phyloP scores from a whole-genome alignment of 2,797 vertebrate species.

The Microtus californicus region DNA sequence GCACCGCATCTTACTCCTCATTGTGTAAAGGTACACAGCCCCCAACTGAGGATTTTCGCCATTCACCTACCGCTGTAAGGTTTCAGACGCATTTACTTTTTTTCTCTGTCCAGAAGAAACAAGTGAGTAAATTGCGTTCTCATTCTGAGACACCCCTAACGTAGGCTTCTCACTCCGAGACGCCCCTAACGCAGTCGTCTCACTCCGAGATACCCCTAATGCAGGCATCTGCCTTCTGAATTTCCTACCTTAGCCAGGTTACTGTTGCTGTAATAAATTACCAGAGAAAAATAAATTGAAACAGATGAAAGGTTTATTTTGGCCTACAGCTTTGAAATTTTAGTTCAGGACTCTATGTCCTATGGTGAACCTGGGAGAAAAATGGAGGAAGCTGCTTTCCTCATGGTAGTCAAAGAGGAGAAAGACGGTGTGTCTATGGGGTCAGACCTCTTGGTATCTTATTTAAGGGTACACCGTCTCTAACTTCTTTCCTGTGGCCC shows the following conservation, averaged over 20 bases:
- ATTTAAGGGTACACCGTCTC: neutral
- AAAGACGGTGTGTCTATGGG: neutral
- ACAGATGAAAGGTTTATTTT: neutral
- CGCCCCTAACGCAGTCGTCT: neutral
- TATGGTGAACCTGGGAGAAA: neutral
- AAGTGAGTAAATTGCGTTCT: neutral
- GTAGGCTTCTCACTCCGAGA: no score
- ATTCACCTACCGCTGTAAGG: neutral
- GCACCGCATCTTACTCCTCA: conserved; percentile 8
- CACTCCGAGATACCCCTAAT: neutral
- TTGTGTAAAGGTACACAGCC: conserved; percentile 46
- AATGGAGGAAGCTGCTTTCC: neutral
- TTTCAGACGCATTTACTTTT: neutral
- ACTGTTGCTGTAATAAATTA: neutral
- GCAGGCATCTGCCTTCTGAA: neutral
- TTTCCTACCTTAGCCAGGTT: neutral
- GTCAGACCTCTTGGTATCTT: neutral
- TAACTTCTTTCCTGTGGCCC: neutral
- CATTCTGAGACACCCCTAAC: no score
- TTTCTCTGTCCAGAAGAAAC: neutral
- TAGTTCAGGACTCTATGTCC: neutral
- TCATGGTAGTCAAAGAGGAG: neutral
- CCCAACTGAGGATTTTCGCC: neutral
- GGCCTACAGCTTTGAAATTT: neutral
- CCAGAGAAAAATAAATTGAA: neutral